Evolutionary conservation across 2,888 invertebrate species (phyloP).

Genomic region (Hirtodrosophila histrioides): DNA sequence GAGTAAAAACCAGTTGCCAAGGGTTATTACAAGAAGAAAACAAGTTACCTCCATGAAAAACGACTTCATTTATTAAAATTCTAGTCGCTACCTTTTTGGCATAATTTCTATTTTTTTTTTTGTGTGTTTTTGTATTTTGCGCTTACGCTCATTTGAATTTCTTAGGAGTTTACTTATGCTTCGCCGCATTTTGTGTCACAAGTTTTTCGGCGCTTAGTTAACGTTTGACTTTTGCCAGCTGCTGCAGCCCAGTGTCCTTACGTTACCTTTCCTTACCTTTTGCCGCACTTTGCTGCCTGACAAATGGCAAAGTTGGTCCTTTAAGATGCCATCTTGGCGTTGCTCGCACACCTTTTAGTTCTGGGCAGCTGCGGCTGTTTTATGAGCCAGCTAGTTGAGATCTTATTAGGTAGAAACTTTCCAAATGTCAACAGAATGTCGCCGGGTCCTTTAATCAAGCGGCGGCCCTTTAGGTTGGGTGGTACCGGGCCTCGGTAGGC

Average conservation of each 20-base stretch:
- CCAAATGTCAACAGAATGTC: conserved; percentile 71
- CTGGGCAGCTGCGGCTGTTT: conserved; percentile 53
- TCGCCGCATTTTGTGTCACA: conserved; percentile 70
- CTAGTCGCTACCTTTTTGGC: conserved; percentile 34
- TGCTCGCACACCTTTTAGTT: conserved; percentile 21
- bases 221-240: conserved; percentile 73
- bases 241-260: conserved; percentile 17
- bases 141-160: conserved; percentile 77
- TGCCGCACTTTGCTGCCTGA: conserved; percentile 26
- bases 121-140: conserved; percentile 38
- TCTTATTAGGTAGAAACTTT: conserved; percentile 64
- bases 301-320: conserved; percentile 60
- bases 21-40: conserved; percentile 7
- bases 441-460: conserved; percentile 68
- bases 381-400: conserved; percentile 51
- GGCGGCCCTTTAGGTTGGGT: conserved; percentile 12
- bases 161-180: conserved; percentile 75
- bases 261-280: not conserved
- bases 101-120: conserved; percentile 6
- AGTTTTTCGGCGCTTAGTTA: conserved; percentile 79
- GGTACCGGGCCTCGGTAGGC: conserved; percentile 15
- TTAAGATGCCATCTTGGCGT: conserved; percentile 17
- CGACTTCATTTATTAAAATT: conserved; percentile 74
- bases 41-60: conserved; percentile 9
- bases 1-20: conserved; percentile 22